Conservation (phyloP, 1,140 invertebrate species). For the Babylonia areolata region DNA sequence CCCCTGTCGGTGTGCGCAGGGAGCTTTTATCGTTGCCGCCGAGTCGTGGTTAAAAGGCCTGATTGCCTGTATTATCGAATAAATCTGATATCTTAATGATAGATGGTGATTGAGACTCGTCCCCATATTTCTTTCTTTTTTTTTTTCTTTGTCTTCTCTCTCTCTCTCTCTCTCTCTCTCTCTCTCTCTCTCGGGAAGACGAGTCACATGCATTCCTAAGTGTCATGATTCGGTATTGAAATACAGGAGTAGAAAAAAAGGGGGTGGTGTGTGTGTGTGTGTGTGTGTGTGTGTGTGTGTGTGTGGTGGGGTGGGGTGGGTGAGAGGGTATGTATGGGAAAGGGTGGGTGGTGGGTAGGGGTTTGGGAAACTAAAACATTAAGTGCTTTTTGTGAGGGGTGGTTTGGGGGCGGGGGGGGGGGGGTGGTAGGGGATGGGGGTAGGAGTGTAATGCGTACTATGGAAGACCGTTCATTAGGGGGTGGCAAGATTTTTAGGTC, state of each 20-base stretch:
- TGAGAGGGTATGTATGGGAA: no score
- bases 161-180: neutral
- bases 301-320: no score
- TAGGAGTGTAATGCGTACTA: neutral
- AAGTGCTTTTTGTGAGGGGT: neutral
- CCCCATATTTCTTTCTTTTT: neutral
- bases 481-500: constrained; percentile 9
- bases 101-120: neutral
- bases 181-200: neutral
- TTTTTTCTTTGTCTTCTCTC: neutral
- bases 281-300: no score
- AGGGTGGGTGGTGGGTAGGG: neutral
- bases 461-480: neutral
- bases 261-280: no score
- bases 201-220: constrained; percentile 9
- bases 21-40: neutral
- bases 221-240: constrained; percentile 27
- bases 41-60: constrained; percentile 5
- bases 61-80: constrained; percentile 31
- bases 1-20: neutral
- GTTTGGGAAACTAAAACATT: neutral
- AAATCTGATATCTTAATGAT: constrained; percentile 32
- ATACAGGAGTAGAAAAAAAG: neutral
- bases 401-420: no score
- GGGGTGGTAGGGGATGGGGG: neutral